Conservation (phyloP, 2,797 vertebrate genomes). For the Cyprinella venusta region DNA sequence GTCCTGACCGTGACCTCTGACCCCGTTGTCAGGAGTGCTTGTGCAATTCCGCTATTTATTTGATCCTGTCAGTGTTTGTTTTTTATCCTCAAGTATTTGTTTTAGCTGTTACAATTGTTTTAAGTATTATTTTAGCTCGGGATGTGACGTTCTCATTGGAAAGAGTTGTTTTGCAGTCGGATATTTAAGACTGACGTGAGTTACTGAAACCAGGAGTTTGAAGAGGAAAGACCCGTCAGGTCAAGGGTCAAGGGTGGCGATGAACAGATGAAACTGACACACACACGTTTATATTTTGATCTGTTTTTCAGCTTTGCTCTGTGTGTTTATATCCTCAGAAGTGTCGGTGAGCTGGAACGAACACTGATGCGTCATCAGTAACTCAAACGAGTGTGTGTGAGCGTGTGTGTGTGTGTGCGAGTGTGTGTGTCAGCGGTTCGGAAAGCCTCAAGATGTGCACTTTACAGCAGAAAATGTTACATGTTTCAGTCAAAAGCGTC, state of each 20-base stretch:
- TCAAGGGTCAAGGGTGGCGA: background rate
- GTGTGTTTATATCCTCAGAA: background rate
- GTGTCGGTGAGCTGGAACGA: background rate
- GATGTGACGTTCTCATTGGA: slow-evolving; percentile 59
- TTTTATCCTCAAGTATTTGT: slow-evolving; percentile 73
- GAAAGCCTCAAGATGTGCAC: slow-evolving; percentile 84
- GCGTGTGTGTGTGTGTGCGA: slow-evolving; percentile 63
- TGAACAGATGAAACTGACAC: background rate
- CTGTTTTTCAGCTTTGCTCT: background rate
- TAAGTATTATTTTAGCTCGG: slow-evolving; percentile 70
- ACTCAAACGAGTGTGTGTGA: slow-evolving; percentile 41
- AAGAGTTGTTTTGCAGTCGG: background rate
- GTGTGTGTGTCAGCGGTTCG: slow-evolving; percentile 70
- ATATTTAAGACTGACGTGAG: background rate
- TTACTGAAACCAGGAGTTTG: background rate
- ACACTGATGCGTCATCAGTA: background rate
- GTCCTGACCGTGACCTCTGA: slow-evolving; percentile 34
- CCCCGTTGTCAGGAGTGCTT: slow-evolving; percentile 77
- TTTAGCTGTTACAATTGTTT: slow-evolving; percentile 77
- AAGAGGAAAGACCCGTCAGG: background rate
- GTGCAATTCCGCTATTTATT: slow-evolving; percentile 97
- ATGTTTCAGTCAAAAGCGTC: slow-evolving; percentile 59
- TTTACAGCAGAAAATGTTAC: slow-evolving; percentile 78
- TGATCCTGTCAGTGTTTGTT: slow-evolving; percentile 87
- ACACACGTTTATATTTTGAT: background rate